These are phyloP conservation scores for Eptatretus burgeri DNA, from an alignment of 2,113 vertebrate species.

Conservation along the genomic window DNA sequence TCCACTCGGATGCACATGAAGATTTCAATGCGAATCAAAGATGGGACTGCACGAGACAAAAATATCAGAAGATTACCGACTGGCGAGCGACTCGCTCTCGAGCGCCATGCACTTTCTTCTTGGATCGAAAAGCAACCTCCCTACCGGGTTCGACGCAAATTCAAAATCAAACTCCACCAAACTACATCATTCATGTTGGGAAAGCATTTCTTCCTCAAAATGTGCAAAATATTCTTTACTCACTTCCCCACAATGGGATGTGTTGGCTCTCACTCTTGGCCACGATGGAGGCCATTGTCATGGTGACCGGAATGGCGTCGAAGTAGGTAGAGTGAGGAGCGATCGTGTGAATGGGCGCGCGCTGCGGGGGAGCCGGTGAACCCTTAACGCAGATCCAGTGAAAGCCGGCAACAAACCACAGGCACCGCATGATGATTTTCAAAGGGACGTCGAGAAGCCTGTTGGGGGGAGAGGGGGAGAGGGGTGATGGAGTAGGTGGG, in stretches of 20 bases:
- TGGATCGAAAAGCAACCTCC: too few species aligned
- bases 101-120: too few species aligned
- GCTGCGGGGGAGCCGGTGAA: slow-evolving; percentile 23
- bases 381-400: slow-evolving; percentile 65
- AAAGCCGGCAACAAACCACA: slow-evolving; percentile 90
- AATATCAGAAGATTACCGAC: too few species aligned
- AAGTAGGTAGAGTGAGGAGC: slow-evolving; percentile 86
- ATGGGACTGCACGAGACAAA: too few species aligned
- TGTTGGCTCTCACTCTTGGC: slow-evolving; percentile 66
- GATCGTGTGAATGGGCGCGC: slow-evolving; percentile 49
- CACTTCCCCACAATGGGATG: slow-evolving; percentile 85
- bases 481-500: background rate
- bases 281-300: slow-evolving; percentile 74
- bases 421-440: slow-evolving; percentile 46
- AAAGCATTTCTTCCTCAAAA: background rate
- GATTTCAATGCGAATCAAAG: too few species aligned
- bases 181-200: too few species aligned
- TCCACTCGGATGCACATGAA: too few species aligned
- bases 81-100: too few species aligned
- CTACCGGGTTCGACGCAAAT: background rate
- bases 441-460: slow-evolving; percentile 42
- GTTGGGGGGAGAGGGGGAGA: slow-evolving; percentile 11
- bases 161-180: background rate
- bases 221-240: slow-evolving; percentile 17
- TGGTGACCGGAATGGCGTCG: slow-evolving; percentile 71